Base-by-base conservation (phyloP, 2,797 vertebrate species). In the Harpagifer antarcticus region DNA sequence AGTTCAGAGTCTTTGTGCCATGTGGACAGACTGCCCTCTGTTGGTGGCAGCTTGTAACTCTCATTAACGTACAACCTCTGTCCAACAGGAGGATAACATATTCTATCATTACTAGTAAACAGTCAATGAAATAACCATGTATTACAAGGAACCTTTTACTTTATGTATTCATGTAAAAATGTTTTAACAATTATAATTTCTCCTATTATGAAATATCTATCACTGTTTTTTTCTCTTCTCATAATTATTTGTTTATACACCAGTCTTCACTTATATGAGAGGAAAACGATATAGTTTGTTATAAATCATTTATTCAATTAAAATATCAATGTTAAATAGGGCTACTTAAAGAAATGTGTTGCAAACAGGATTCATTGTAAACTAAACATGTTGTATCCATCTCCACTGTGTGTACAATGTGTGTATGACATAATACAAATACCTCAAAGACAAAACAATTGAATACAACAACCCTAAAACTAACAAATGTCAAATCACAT, bases 21-120 rank as follows among this genome's bases (percentile, higher is more conserved):
- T 79, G 86, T 76, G 82, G 86, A 69, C 42, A 87, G 84, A 91
- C 83, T 89, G 91, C 91, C 91, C 90, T 79, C 94, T 94, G 64
- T 88, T 83, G 94, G 84, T 45, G 6, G 9, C 2, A 27, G 12
- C 9, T 65, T 45, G 48, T n/a, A 75, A 23, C 48, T 45, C 49
- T 64, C 23, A 56, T 43, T 5, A 61, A 59, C 9, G 4, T 15
- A 23, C 33, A 55, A 12, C 23, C 48, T 57, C n/a, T 45, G 33
- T 74, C 20, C 48, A 44, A 52, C 49, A 16, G 43, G 40, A 49
- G 4, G 9, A 5, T 17, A 49, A 55, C n/a, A 37, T 4, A 37
- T 27, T 27, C 33, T 37, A 2, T 37, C 33, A 37, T 37, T 37
- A 2, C 33, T 37, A 1, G 0, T 37, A 37, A 37, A 37, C 33